These are phyloP conservation scores for Catagonus wagneri DNA, from an alignment of 2,113 vertebrate species.

Conservation along the genomic window DNA sequence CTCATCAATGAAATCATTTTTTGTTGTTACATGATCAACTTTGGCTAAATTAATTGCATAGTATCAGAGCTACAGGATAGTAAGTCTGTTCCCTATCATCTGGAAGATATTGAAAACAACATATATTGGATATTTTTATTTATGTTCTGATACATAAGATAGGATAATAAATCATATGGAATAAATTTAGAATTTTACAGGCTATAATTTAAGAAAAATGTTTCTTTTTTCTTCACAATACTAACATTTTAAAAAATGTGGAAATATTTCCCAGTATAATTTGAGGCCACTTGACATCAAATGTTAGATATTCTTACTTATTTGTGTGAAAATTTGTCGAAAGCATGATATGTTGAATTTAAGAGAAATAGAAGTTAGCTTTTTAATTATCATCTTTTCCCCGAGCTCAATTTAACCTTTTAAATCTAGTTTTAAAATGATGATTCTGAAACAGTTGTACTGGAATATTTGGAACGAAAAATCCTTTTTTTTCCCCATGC, in stretches of 20 bases:
- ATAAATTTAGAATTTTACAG: background rate
- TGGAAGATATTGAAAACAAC: background rate
- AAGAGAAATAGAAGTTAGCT: constrained; percentile 30
- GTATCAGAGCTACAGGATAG: background rate
- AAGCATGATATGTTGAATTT: constrained; percentile 18
- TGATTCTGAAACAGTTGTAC: constrained; percentile 21
- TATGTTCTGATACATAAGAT: background rate
- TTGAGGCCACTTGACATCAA: background rate
- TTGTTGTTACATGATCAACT: background rate
- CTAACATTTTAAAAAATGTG: constrained; percentile 23
- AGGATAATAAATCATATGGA: background rate
- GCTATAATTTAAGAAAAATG: background rate
- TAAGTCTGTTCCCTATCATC: background rate
- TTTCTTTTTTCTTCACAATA: background rate
- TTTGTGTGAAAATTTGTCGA: background rate
- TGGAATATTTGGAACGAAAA: constrained; percentile 57
- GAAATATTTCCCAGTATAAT: constrained; percentile 30
- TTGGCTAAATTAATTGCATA: constrained; percentile 54
- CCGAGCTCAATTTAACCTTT: constrained; percentile 42
- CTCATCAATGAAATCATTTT: background rate
- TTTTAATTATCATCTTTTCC: constrained; percentile 31
- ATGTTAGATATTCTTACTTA: constrained; percentile 17
- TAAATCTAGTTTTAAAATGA: constrained; percentile 57
- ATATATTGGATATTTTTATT: background rate
- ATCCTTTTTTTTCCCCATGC: background rate